phyloP scores from a whole-genome alignment of 2,888 invertebrate genomes.

The Matsumyia berberina region DNA sequence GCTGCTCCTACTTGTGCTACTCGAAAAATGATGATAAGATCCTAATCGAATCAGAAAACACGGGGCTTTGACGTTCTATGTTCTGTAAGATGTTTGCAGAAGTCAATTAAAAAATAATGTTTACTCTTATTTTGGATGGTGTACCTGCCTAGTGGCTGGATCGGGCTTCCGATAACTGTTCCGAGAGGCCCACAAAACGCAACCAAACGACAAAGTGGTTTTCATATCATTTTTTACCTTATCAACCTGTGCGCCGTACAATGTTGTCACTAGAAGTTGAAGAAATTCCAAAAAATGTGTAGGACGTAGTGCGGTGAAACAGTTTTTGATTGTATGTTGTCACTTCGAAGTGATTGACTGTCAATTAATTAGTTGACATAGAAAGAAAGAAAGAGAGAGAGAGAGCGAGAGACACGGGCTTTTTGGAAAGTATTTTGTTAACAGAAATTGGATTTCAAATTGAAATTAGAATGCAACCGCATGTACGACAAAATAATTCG shows the following conservation, averaged over 20 bases:
- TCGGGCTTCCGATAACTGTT: conserved; percentile 59
- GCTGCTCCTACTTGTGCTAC: conserved; percentile 56
- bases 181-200: neutral
- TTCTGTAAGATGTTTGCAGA: conserved; percentile 68
- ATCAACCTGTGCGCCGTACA: conserved; percentile 46
- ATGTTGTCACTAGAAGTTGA: conserved; percentile 1
- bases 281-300: too few species aligned
- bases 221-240: conserved; percentile 44
- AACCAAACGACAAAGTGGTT: conserved; percentile 54
- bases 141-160: conserved; percentile 46
- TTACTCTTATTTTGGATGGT: conserved; percentile 46
- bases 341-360: conserved; percentile 60
- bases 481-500: too few species aligned
- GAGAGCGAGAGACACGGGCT: neutral
- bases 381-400: neutral
- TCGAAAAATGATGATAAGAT: conserved; percentile 58
- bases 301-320: conserved; percentile 8
- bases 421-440: neutral
- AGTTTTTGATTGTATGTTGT: conserved; percentile 47
- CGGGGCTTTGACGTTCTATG: conserved; percentile 30
- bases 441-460: too few species aligned
- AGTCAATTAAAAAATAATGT: conserved; percentile 66
- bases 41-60: conserved; percentile 36
- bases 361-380: conserved; percentile 60
- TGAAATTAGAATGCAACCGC: too few species aligned